phyloP scores from a whole-genome alignment of 2,888 invertebrate species.

The Tipula helvola region DNA sequence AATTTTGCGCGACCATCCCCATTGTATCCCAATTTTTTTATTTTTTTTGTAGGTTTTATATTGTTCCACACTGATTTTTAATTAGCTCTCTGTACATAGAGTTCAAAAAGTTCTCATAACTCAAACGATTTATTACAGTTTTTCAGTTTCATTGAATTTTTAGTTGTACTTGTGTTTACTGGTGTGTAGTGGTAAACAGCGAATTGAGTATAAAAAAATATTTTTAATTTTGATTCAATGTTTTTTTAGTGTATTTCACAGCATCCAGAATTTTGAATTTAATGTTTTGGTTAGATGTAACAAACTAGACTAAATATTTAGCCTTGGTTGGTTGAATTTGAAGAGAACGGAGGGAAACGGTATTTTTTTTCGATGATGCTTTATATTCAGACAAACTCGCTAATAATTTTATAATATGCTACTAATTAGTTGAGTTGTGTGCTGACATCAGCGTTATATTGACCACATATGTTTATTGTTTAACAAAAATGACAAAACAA shows the following conservation, averaged over 20 bases:
- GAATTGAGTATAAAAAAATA: not conserved
- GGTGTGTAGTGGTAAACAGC: not conserved
- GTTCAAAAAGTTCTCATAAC: not conserved
- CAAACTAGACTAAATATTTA: too few relatives aligned
- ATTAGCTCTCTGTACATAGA: not conserved
- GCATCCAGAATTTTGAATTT: not conserved
- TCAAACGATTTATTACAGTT: not conserved
- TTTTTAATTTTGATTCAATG: not conserved
- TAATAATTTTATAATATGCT: too few relatives aligned
- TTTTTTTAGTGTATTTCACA: not conserved
- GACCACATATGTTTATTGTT: too few relatives aligned
- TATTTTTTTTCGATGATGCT: too few relatives aligned
- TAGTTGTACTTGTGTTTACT: not conserved
- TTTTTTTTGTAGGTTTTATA: not conserved
- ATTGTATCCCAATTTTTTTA: not conserved
- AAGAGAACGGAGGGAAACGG: too few relatives aligned
- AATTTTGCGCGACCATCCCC: not conserved
- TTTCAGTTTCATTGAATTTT: not conserved
- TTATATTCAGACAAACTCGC: too few relatives aligned
- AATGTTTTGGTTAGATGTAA: not conserved
- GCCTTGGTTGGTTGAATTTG: too few relatives aligned
- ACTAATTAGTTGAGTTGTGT: too few relatives aligned
- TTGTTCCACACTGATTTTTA: not conserved
- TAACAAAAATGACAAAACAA: too few relatives aligned
- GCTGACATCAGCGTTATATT: too few relatives aligned